Evolutionary conservation across 2,888 invertebrate genomes (phyloP), one percentile per base, ranked within the genome.

Genomic region (Epinotia brunnichana): DNA sequence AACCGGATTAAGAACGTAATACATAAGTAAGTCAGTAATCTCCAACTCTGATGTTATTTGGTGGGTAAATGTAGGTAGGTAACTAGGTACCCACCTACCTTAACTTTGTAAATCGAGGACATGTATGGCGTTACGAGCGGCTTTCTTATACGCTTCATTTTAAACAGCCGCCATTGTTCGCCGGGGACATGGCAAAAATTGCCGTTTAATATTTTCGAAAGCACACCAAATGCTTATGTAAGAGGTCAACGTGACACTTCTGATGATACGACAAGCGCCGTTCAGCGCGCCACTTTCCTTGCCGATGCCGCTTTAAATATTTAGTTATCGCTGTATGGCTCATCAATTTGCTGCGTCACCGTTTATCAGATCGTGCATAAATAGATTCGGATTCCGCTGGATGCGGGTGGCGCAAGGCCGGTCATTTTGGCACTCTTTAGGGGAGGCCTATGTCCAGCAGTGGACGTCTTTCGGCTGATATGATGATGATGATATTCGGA

Each of bases 241-340:
- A 93, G 88, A 92, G 92, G 92, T 93, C 92, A 92, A 87, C 86
- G 92, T 93, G 91, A 92, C 88, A 93, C 92, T 92, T 93, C 75
- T 82, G 77, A 82, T 78, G 80, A 84, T 83, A 82, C 83, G 82
- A 82, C 83, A 83, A 82, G 81, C 80, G 80, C 81, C 86, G 89
- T 89, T 85, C 87, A 85, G 85, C 87, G 92, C 87, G 91, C 92
- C 89, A 92, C 92, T 92, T 92, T 90, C 91, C 85, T 91, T 62
- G 62, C 62, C 62, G 29, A 7, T 85, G 81, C 83, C 57, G 29
- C 80, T 80, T 82, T 84, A 86, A 88, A 89, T 89, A 89, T 91
- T 90, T 90, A 87, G 86, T 84, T 85, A 86, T 83, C 83, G 83
- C 76, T 79, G 78, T 81, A 74, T 77, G 73, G 44, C 64, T 62